Evolutionary conservation across 2,113 vertebrate genomes (phyloP), one percentile per base, ranked within the genome.

Genomic region (Jaculus jaculus): DNA sequence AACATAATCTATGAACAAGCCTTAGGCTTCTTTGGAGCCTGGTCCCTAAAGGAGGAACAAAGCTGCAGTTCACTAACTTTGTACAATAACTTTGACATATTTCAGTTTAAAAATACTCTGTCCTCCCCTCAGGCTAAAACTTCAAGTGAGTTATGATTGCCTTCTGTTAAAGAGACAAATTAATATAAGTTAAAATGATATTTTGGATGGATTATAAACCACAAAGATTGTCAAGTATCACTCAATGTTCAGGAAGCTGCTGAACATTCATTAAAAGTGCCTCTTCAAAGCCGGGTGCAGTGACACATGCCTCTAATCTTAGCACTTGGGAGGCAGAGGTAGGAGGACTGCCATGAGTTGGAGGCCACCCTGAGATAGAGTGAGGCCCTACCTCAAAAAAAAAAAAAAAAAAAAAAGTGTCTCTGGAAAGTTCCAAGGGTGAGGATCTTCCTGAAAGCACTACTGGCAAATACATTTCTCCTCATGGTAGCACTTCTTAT

Each of bases 151-250:
- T 75, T 26, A 42, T 83, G 39, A 90, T 2, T 26, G 7, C 28
- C 51, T 54, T 93, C 83, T 68, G 58, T 63, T 92, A 95, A 89
- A 91, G 15, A 28, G 61, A 88, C 68, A 71, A 77, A 28, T 81
- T 95, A 95, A 80, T 73, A 6, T 60, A 86, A 96, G 54, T 95
- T 96, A 84, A 96, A 95, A 92, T 81, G 34, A 34, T 87, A 90
- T 87, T 93, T 93, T n/a, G 34, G 39, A 88, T 93, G 63, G 72
- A 61, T 21, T 60, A 92, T 65, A 94, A 94, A 94, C 63, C 92
- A 96, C 11, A 90, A 51, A 87, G 12, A 92, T 93, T 86, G 95
- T 92, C 58, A 72, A 94, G 58, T 89, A 96, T 73, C 71, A 91
- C 37, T 92, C 39, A 54, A 16, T 89, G 26, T 87, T 85, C 83